Conservation (phyloP, 2,888 invertebrate species). For the Criorhina ranunculi region DNA sequence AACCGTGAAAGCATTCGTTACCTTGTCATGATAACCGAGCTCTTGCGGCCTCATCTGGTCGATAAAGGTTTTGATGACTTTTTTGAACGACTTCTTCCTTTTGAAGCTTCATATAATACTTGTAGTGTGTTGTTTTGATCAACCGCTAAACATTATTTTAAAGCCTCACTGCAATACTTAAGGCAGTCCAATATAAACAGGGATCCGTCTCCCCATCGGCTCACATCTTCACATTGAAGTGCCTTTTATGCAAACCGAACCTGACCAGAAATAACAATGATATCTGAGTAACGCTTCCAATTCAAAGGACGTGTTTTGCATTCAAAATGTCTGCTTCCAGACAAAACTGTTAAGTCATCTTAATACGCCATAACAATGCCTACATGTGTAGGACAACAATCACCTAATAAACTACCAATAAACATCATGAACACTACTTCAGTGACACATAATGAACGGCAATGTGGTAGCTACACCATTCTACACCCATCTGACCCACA, state of each 20-base stretch:
- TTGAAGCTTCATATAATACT: too few species aligned
- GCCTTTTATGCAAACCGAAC: background rate
- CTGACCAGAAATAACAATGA: background rate
- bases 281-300: background rate
- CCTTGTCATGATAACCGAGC: too few species aligned
- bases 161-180: too few species aligned
- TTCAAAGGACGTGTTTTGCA: background rate
- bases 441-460: conserved; percentile 33
- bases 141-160: too few species aligned
- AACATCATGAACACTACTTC: conserved; percentile 35
- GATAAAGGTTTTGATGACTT: too few species aligned
- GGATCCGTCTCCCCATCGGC: too few species aligned
- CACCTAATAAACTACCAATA: conserved; percentile 40
- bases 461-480: conserved; percentile 32
- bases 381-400: conserved; percentile 14
- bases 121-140: too few species aligned
- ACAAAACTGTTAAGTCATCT: conserved; percentile 11
- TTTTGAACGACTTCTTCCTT: too few species aligned
- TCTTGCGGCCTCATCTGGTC: too few species aligned
- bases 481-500: conserved; percentile 13
- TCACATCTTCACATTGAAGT: too few species aligned
- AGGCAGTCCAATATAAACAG: too few species aligned
- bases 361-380: background rate
- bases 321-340: background rate
- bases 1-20: too few species aligned